Evolutionary conservation across 2,888 invertebrate genomes (phyloP), one percentile per base, ranked within the genome.

Genomic region (Acanthosepion esculentum): DNA sequence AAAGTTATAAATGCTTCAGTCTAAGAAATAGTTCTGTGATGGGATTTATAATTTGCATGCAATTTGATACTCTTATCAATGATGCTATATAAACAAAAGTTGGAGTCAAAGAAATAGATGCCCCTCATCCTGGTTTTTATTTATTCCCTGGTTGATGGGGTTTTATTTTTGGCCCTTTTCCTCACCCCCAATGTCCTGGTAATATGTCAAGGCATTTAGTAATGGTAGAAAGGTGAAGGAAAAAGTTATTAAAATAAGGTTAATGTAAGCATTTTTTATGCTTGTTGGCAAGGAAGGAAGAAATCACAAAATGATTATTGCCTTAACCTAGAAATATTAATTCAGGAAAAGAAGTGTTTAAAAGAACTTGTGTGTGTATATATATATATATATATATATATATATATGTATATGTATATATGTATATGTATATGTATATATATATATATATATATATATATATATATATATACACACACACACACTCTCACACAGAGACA

Each of bases 21-120:
- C 8, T 4, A n/a, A 78, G 78, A 78, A 78, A 78, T 10, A 78
- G 15, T n/a, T 78, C 33, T 33, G n/a, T 78, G 78, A 78, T 59
- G 59, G 59, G 59, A 59, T 23, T 20, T 23, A 59, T 59, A 59
- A 78, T 78, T 78, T 78, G 7, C n/a, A 12, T 78, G 78, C n/a
- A 78, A 78, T n/a, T n/a, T 78, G 78, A 78, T 78, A 78, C n/a
- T 78, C n/a, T 78, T 78, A 78, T 78, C 78, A 78, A 78, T 78
- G 78, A 78, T n/a, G 15, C 33, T 78, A 78, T 12, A 78, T n/a
- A 78, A 78, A 78, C 78, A 78, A 78, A 78, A 78, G 2, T 78
- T 10, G n/a, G 12, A 8, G n/a, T n/a, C 12, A 12, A 33, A 33
- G 78, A 3, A 78, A 78, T 78, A 33, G 59, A 59, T 23, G 12